These are phyloP conservation scores for Lerema accius DNA, from an alignment of 1,140 invertebrate genomes.

Conservation along the genomic window DNA sequence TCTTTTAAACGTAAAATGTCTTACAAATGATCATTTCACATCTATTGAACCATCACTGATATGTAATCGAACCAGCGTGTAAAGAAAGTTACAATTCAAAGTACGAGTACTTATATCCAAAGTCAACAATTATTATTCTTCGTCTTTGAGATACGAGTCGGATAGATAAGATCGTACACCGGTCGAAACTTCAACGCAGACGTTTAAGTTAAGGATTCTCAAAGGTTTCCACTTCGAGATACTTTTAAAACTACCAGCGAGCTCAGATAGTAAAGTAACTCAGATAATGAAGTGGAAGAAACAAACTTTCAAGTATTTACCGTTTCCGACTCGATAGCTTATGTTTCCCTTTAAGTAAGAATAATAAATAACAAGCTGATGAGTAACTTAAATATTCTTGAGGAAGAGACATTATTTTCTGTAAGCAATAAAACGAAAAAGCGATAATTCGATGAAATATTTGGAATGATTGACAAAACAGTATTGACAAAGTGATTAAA, in stretches of 20 bases:
- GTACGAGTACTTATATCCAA: too few relatives aligned
- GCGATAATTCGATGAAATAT: too few relatives aligned
- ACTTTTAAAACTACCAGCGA: conserved; percentile 29
- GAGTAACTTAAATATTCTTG: neutral
- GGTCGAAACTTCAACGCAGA: conserved; percentile 30
- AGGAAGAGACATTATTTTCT: too few relatives aligned
- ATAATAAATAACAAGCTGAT: neutral
- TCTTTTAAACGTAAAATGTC: too few relatives aligned
- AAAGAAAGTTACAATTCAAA: too few relatives aligned
- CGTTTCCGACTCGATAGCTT: conserved; percentile 7
- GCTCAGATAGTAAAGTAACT: conserved; percentile 29
- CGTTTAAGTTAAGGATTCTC: conserved; percentile 34
- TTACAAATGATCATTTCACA: too few relatives aligned
- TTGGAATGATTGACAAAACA: too few relatives aligned
- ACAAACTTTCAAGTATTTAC: conserved; percentile 31
- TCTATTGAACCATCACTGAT: too few relatives aligned
- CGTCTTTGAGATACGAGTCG: conserved; percentile 8
- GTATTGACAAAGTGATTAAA: too few relatives aligned
- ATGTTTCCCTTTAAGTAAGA: neutral
- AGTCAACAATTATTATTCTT: conserved; percentile 12
- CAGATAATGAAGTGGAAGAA: conserved; percentile 34
- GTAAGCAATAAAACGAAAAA: too few relatives aligned
- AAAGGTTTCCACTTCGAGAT: conserved; percentile 30
- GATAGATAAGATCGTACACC: conserved; percentile 14
- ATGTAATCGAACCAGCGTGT: too few relatives aligned